phyloP scores from a whole-genome alignment of 2,888 invertebrate species.

The Oligia latruncula region DNA sequence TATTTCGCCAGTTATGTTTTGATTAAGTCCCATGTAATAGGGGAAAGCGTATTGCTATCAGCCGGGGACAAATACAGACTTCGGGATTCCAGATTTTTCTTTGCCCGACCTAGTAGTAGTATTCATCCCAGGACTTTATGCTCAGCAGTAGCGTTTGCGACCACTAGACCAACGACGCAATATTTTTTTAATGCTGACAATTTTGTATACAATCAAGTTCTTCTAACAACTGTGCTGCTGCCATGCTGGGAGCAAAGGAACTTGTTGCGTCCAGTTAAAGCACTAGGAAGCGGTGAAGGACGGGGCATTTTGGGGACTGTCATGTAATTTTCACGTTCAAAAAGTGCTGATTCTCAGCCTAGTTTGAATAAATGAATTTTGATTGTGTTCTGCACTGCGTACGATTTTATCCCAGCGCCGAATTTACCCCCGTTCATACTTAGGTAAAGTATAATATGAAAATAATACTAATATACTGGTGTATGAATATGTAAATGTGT shows the following conservation, averaged over 20 bases:
- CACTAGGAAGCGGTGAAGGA: too few species aligned
- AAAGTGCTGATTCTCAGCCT: too few species aligned
- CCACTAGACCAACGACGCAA: neutral
- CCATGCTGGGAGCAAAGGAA: too few species aligned
- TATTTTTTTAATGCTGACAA: neutral
- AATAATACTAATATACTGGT: neutral
- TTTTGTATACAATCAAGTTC: too few species aligned
- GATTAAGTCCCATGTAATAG: neutral
- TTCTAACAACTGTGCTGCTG: too few species aligned
- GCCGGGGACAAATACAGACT: neutral
- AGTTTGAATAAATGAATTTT: too few species aligned
- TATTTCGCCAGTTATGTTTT: neutral
- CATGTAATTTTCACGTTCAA: too few species aligned
- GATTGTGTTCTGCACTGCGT: neutral
- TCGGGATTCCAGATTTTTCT: neutral
- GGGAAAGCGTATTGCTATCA: neutral
- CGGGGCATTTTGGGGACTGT: too few species aligned
- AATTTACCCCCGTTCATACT: neutral
- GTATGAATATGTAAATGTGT: constrained; percentile 1
- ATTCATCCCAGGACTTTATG: neutral
- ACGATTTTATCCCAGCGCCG: neutral
- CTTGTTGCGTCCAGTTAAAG: too few species aligned
- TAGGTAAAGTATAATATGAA: neutral
- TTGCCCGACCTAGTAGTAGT: neutral
- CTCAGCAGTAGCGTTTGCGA: neutral